A percentile compares a stretch with the other conserved stretches of the same genome.
These are phyloP conservation scores for Geophilus truncorum DNA, from an alignment of 2,888 invertebrate species.

Conservation along the genomic window DNA sequence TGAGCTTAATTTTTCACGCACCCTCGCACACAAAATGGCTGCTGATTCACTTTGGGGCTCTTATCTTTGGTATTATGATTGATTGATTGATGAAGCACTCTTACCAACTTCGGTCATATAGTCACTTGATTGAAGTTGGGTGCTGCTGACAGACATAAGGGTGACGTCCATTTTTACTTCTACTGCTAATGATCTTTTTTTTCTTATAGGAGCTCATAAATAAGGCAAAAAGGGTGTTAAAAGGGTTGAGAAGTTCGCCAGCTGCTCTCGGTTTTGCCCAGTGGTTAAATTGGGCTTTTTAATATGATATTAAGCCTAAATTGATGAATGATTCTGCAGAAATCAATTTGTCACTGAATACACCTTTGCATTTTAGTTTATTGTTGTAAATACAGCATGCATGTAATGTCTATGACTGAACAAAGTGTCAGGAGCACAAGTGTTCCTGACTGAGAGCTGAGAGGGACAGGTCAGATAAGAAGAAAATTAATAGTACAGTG, in stretches of 20 bases:
- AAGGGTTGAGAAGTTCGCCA: neutral
- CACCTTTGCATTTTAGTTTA: neutral
- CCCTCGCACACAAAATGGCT: neutral
- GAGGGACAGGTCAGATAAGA: neutral
- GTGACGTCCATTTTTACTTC: neutral
- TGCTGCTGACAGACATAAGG: neutral
- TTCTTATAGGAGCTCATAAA: neutral
- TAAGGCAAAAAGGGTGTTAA: neutral
- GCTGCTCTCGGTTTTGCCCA: neutral
- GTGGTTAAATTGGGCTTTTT: neutral
- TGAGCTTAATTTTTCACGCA: neutral
- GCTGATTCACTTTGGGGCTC: neutral
- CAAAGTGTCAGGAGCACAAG: neutral
- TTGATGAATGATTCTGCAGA: neutral
- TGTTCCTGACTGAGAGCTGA: neutral
- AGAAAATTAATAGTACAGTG: slow-evolving; percentile 7
- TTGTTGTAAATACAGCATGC: neutral
- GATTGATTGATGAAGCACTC: neutral
- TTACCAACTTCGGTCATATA: neutral
- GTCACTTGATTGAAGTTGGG: neutral
- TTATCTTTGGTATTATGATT: neutral
- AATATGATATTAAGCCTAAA: neutral
- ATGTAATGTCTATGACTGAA: neutral
- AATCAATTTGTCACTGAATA: neutral
- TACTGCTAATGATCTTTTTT: neutral